These are phyloP conservation scores for Periparus ater DNA, from an alignment of 2,797 vertebrate genomes.

Conservation along the genomic window DNA sequence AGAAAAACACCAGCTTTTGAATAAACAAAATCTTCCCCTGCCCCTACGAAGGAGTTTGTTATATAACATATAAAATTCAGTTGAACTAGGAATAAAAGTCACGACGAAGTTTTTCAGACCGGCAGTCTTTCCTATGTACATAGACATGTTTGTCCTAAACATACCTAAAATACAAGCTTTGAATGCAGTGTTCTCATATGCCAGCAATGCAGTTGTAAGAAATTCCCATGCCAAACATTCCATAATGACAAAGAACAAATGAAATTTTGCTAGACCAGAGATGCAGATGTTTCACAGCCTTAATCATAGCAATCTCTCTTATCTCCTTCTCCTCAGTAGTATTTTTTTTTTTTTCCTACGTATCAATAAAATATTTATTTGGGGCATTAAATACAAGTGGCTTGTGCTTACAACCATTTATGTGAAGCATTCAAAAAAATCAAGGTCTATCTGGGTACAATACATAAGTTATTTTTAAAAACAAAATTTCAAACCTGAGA, in stretches of 20 bases:
- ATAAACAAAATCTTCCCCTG: background rate
- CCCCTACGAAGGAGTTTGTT: background rate
- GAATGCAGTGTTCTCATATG: background rate
- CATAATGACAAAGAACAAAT: background rate
- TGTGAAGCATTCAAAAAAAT: background rate
- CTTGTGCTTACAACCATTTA: background rate
- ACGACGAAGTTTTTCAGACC: background rate
- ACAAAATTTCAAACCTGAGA: conserved; percentile 85
- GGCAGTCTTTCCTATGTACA: background rate
- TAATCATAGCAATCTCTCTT: background rate
- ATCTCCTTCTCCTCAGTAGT: background rate
- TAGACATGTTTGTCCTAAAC: background rate
- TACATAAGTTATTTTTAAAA: background rate
- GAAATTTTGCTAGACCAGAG: background rate
- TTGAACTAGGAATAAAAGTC: background rate
- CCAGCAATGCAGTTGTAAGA: background rate
- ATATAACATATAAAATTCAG: background rate
- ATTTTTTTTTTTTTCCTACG: background rate
- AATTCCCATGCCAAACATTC: background rate
- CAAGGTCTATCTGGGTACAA: background rate
- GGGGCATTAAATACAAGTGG: background rate
- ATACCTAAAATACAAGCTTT: background rate
- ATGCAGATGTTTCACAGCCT: background rate
- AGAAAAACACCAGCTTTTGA: background rate
- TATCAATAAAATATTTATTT: background rate